Percentiles rank a stretch among this genome's conserved stretches.
Conservation (phyloP, 2,113 vertebrate species). For the Brachyhypopomus gauderio region DNA sequence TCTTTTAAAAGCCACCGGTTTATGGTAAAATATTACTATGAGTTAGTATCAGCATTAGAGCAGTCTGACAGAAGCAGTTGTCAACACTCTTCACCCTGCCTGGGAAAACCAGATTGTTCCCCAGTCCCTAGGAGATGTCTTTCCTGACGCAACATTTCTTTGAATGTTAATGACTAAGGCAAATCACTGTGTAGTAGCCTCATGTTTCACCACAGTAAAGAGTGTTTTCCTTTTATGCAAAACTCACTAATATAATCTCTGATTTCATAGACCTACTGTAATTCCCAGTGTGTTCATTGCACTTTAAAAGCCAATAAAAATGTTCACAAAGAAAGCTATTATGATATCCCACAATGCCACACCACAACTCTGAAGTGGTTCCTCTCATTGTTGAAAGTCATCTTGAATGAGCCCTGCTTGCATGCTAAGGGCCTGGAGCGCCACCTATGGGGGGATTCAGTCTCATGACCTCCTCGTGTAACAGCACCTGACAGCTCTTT, state of each 20-base stretch:
- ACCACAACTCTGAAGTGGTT: not conserved
- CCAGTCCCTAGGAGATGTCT: not conserved
- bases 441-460: conserved; percentile 33
- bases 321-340: conserved; percentile 18
- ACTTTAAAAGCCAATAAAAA: conserved; percentile 16
- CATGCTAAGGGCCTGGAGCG: conserved; percentile 26
- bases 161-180: not conserved
- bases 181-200: not conserved
- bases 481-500: not conserved
- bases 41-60: too few relatives aligned
- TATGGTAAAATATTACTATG: too few relatives aligned
- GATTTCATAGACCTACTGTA: conserved; percentile 6
- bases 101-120: not conserved
- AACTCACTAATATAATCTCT: conserved; percentile 11
- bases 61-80: too few relatives aligned
- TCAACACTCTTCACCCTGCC: too few relatives aligned
- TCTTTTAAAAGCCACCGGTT: too few relatives aligned
- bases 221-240: conserved; percentile 2
- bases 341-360: not conserved
- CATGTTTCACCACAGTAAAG: not conserved
- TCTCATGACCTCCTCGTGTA: not conserved
- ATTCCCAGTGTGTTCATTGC: conserved; percentile 18
- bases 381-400: not conserved
- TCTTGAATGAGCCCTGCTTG: not conserved
- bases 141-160: not conserved